A percentile compares a stretch with the other conserved stretches of the same genome.
These are phyloP conservation scores for Patella caerulea DNA, from an alignment of 2,888 invertebrate species.

Conservation along the genomic window DNA sequence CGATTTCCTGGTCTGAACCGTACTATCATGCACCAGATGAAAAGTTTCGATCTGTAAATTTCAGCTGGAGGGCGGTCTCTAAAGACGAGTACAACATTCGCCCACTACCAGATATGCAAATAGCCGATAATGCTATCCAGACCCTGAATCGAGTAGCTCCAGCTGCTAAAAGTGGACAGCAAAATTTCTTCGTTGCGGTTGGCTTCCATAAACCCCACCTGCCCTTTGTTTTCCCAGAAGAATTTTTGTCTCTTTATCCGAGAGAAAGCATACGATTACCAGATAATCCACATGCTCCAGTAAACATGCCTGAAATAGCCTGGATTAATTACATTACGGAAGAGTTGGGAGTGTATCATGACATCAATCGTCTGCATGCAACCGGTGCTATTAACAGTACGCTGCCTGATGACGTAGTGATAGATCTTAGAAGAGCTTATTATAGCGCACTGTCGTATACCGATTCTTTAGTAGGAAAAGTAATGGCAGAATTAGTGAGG, in stretches of 20 bases:
- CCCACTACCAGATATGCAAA: constrained; percentile 35
- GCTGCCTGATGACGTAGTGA: constrained; percentile 29
- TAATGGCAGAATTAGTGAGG: constrained; percentile 38
- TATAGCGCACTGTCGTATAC: constrained; percentile 39
- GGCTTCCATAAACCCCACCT: constrained; percentile 47
- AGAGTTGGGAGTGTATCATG: constrained; percentile 22
- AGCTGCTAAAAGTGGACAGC: constrained; percentile 21
- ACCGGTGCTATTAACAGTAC: constrained; percentile 29
- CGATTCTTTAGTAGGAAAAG: constrained; percentile 42
- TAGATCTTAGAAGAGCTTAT: constrained; percentile 41
- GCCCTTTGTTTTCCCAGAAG: constrained; percentile 42
- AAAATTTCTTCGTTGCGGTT: constrained; percentile 46
- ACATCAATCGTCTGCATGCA: constrained; percentile 25
- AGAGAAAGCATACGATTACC: constrained; percentile 22
- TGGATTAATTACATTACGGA: constrained; percentile 13
- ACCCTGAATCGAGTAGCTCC: constrained; percentile 30
- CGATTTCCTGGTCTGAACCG: constrained; percentile 21
- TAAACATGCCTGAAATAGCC: constrained; percentile 18
- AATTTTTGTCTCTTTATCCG: constrained; percentile 35
- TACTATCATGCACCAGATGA: constrained; percentile 5
- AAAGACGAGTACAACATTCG: constrained; percentile 21
- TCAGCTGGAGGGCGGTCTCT: constrained; percentile 36
- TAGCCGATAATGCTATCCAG: constrained; percentile 35
- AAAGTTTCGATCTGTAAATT: too few relatives aligned
- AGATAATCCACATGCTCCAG: constrained; percentile 18